Percentiles rank a stretch among this genome's conserved stretches.
These are phyloP conservation scores for Patiria pectinifera DNA, from an alignment of 53 echinoderm and acorn worm genomes.

Conservation along the genomic window DNA sequence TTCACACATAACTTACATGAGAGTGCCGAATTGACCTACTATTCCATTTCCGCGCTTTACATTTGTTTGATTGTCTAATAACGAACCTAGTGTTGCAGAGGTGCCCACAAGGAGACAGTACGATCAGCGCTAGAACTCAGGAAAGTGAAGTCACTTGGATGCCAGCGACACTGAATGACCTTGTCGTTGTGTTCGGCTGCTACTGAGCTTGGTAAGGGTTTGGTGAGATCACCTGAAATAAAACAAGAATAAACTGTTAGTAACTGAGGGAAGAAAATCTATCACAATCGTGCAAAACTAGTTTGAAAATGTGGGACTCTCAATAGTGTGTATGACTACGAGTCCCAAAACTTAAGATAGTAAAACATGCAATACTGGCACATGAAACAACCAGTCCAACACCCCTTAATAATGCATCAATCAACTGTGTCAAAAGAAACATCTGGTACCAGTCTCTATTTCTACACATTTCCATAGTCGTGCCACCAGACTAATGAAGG, in stretches of 20 bases:
- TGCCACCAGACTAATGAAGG: too few relatives aligned
- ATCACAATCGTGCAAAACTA: too few relatives aligned
- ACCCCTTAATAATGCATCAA: too few relatives aligned
- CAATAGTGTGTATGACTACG: too few relatives aligned
- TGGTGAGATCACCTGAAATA: constrained; percentile 85
- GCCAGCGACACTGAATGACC: constrained; percentile 98
- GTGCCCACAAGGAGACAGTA: constrained; percentile 66
- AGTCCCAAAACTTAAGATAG: too few relatives aligned
- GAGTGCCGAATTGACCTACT: not conserved
- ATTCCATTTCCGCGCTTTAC: not conserved
- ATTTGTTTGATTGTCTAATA: not conserved
- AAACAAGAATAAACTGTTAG: not conserved
- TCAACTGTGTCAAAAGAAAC: too few relatives aligned
- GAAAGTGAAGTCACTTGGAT: constrained; percentile 85
- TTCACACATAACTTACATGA: not conserved
- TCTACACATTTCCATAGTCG: too few relatives aligned
- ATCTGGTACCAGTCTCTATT: too few relatives aligned
- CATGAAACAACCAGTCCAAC: too few relatives aligned
- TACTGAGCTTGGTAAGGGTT: constrained; percentile 69
- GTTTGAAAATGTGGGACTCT: too few relatives aligned
- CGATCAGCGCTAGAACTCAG: constrained; percentile 89
- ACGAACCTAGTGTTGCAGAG: not conserved
- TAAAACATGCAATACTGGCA: too few relatives aligned
- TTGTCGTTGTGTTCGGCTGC: constrained; percentile 92
- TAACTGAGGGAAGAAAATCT: too few relatives aligned